Evolutionary conservation across 2,888 invertebrate genomes (phyloP).

Genomic region (Scaeva pyrastri): DNA sequence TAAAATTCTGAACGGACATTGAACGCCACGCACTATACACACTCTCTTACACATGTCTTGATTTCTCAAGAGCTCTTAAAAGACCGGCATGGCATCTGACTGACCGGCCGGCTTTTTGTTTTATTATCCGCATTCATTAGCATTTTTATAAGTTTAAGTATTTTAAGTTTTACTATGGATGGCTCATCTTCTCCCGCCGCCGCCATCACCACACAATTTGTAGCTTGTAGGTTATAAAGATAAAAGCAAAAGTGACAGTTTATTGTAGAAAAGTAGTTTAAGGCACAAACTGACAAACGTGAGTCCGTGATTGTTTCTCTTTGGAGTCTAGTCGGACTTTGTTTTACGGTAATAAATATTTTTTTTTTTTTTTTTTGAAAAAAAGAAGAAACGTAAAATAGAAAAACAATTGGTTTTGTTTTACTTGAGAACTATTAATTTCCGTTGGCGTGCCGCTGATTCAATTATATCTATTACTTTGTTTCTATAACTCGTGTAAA

Average conservation of each 20-base stretch:
- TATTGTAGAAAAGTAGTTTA: constrained; percentile 23
- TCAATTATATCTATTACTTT: not conserved
- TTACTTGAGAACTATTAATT: not conserved
- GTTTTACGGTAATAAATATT: not conserved
- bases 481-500: not conserved
- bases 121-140: not conserved
- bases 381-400: not conserved
- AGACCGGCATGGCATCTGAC: not conserved
- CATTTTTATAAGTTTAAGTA: constrained; percentile 20
- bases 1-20: constrained; percentile 4
- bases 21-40: not conserved
- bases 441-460: constrained; percentile 20
- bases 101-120: constrained; percentile 23
- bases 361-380: constrained; percentile 17
- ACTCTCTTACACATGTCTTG: not conserved
- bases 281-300: not conserved
- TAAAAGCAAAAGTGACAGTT: constrained; percentile 52
- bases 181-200: not conserved
- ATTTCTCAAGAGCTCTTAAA: not conserved
- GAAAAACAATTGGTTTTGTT: not conserved
- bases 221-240: no score
- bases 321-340: not conserved
- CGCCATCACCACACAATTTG: no score
- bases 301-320: constrained; percentile 25
- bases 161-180: not conserved